These are phyloP conservation scores for Eonycteris spelaea DNA, from an alignment of 2,113 vertebrate species.

Conservation along the genomic window DNA sequence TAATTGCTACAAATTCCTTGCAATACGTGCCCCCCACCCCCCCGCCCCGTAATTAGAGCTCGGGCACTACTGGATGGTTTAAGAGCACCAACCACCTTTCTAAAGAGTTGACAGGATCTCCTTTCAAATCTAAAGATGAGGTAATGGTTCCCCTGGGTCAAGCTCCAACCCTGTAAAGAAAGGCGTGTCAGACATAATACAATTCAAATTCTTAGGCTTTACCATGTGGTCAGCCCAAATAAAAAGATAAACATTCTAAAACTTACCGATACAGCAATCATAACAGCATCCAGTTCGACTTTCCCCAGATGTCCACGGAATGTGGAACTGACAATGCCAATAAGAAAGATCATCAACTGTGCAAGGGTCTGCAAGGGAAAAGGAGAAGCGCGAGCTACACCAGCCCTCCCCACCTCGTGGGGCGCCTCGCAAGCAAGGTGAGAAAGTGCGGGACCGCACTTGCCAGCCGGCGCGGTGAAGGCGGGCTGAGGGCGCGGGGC, in stretches of 20 bases:
- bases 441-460: neutral
- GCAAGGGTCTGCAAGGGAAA: constrained; percentile 72
- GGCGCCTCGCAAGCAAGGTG: neutral
- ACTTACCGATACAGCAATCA: constrained; percentile 81
- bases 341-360: constrained; percentile 80
- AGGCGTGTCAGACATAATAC: neutral
- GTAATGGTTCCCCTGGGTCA: neutral
- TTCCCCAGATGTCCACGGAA: constrained; percentile 84
- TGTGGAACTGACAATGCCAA: constrained; percentile 62
- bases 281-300: constrained; percentile 80
- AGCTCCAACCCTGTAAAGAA: neutral
- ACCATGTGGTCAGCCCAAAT: neutral
- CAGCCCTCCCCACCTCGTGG: neutral
- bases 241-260: neutral
- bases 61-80: neutral
- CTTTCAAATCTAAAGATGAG: neutral
- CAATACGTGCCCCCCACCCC: no score
- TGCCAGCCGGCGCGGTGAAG: fast-evolving
- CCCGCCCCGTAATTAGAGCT: neutral
- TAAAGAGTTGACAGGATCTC: neutral
- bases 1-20: neutral
- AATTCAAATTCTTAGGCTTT: neutral
- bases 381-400: neutral
- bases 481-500: fast-evolving
- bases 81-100: neutral